phyloP scores from a whole-genome alignment of 2,113 vertebrate genomes.

The Dendropsophus ebraccatus region DNA sequence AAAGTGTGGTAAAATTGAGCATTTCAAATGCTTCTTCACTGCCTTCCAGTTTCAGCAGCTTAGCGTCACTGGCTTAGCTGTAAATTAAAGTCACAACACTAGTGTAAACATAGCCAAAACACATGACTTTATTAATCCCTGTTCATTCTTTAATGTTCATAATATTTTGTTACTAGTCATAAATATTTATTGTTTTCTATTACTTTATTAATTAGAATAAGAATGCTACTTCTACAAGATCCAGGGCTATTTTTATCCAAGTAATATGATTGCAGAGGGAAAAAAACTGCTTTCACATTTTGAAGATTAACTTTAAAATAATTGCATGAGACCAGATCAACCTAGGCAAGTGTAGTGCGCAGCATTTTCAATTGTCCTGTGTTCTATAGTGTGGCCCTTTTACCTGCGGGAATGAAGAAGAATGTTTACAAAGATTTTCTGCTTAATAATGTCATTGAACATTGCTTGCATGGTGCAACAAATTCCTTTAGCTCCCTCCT shows the following conservation, averaged over 20 bases:
- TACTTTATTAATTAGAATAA: background rate
- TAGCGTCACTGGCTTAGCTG: too few relatives aligned
- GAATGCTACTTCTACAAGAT: background rate
- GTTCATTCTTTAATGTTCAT: too few relatives aligned
- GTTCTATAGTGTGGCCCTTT: background rate
- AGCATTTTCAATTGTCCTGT: slow-evolving; percentile 1
- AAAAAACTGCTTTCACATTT: background rate
- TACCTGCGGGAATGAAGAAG: background rate
- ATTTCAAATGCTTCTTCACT: too few relatives aligned
- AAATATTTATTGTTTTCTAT: background rate
- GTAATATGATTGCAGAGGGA: background rate
- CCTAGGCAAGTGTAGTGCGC: background rate
- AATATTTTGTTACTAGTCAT: background rate
- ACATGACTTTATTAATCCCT: too few relatives aligned
- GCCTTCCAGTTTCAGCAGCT: too few relatives aligned
- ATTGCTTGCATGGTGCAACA: slow-evolving; percentile 18
- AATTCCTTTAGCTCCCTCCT: slow-evolving; percentile 1
- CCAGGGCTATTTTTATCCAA: background rate
- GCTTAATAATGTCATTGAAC: slow-evolving; percentile 26
- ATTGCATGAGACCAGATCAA: background rate
- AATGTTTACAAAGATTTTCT: slow-evolving; percentile 18
- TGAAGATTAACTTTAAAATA: background rate
- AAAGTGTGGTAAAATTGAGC: too few relatives aligned
- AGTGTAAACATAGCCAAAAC: too few relatives aligned
- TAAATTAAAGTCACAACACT: too few relatives aligned